These are phyloP conservation scores for Lemur catta DNA, from an alignment of 2,797 vertebrate species.

Conservation along the genomic window DNA sequence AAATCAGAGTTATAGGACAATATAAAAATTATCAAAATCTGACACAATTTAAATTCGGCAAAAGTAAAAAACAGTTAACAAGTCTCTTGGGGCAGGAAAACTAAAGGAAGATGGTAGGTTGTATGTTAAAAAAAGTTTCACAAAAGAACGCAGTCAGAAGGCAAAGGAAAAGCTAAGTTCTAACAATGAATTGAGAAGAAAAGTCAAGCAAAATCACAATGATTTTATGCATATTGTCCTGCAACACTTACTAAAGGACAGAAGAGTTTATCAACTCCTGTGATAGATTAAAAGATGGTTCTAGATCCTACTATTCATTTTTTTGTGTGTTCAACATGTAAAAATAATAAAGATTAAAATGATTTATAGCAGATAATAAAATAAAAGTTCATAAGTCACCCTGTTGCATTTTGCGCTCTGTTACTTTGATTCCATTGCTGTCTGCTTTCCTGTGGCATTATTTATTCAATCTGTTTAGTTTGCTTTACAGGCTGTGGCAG, in stretches of 20 bases:
- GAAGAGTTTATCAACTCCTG: neutral
- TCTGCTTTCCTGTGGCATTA: conserved; percentile 86
- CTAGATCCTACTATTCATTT: neutral
- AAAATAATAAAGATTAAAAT: conserved; percentile 59
- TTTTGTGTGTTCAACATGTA: neutral
- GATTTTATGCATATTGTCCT: neutral
- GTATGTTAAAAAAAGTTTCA: neutral
- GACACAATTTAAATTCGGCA: neutral
- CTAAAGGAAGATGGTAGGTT: neutral
- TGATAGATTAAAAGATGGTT: neutral
- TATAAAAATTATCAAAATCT: neutral
- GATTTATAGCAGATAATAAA: conserved; percentile 5
- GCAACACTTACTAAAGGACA: neutral
- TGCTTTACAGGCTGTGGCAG: conserved; percentile 91
- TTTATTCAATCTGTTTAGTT: conserved; percentile 96
- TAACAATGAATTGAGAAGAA: conserved; percentile 13
- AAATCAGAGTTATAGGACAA: neutral
- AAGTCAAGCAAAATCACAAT: neutral
- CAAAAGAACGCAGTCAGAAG: neutral
- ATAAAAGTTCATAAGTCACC: conserved; percentile 62
- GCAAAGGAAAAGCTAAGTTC: neutral
- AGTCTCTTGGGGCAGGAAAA: neutral
- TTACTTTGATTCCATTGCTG: conserved; percentile 77
- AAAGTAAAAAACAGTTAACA: neutral
- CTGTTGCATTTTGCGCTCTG: conserved; percentile 81